Conservation (phyloP, 2,888 invertebrate species). For the Anthoptus insignis region DNA sequence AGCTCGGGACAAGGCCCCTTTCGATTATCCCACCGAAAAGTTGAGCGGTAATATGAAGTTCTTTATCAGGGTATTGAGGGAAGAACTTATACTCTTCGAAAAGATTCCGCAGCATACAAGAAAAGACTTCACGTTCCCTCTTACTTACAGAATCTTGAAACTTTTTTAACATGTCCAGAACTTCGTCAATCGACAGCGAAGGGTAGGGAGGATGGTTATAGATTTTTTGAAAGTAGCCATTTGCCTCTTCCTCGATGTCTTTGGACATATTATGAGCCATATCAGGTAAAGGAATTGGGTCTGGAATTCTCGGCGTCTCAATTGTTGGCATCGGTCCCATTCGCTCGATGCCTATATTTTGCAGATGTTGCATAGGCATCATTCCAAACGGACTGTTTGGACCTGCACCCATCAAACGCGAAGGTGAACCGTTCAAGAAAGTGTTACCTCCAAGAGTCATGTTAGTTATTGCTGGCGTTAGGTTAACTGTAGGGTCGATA, state of each 20-base stretch:
- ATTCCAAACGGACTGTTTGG: constrained; percentile 23
- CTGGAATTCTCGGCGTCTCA: constrained; percentile 17
- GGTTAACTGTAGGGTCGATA: constrained; percentile 14
- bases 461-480: constrained; percentile 5
- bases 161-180: constrained; percentile 95
- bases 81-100: constrained; percentile 98
- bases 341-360: constrained; percentile 8
- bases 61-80: constrained; percentile 98
- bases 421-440: constrained; percentile 17
- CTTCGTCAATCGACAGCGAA: constrained; percentile 95
- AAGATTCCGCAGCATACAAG: constrained; percentile 96
- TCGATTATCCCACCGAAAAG: constrained; percentile 98
- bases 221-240: constrained; percentile 97
- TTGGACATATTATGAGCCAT: constrained; percentile 68
- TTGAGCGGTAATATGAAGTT: constrained; percentile 96
- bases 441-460: constrained; percentile 2
- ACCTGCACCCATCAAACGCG: constrained; percentile 15
- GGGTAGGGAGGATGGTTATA: constrained; percentile 97
- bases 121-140: constrained; percentile 94
- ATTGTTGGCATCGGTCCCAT: constrained; percentile 3
- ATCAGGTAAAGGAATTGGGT: constrained; percentile 25
- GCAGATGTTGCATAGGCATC: constrained; percentile 12
- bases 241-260: constrained; percentile 98
- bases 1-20: constrained; percentile 93
- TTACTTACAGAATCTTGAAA: constrained; percentile 95